phyloP scores from a whole-genome alignment of 2,113 vertebrate genomes.

The Orthonyx spaldingii region DNA sequence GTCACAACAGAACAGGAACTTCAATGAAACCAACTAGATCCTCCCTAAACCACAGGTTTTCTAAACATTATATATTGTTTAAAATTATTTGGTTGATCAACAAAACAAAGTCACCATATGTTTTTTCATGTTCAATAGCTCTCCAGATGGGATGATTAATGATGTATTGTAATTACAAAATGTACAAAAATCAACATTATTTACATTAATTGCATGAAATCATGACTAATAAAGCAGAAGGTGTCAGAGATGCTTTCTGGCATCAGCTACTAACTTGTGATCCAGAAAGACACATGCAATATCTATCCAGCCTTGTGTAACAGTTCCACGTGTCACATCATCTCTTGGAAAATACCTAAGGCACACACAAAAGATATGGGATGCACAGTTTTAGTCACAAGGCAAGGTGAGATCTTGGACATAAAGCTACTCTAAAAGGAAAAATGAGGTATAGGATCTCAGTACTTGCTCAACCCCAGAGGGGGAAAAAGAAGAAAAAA shows the following conservation, averaged over 20 bases:
- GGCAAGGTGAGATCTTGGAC: background rate
- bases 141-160: background rate
- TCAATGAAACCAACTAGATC: background rate
- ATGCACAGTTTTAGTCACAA: background rate
- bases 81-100: background rate
- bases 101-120: background rate
- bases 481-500: background rate
- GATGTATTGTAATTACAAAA: background rate
- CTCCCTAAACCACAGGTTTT: background rate
- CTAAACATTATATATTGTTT: background rate
- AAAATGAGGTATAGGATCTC: background rate
- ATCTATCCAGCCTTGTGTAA: background rate
- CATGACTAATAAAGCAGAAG: slow-evolving; percentile 6
- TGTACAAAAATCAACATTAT: background rate
- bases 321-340: background rate
- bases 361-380: background rate
- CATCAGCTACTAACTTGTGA: background rate
- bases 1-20: background rate
- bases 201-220: background rate
- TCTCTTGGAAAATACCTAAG: background rate
- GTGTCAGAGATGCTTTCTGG: background rate
- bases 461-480: background rate
- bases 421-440: background rate
- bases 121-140: background rate
- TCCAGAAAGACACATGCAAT: background rate